phyloP scores from a whole-genome alignment of 2,888 invertebrate genomes.

The Adelphocoris suturalis region DNA sequence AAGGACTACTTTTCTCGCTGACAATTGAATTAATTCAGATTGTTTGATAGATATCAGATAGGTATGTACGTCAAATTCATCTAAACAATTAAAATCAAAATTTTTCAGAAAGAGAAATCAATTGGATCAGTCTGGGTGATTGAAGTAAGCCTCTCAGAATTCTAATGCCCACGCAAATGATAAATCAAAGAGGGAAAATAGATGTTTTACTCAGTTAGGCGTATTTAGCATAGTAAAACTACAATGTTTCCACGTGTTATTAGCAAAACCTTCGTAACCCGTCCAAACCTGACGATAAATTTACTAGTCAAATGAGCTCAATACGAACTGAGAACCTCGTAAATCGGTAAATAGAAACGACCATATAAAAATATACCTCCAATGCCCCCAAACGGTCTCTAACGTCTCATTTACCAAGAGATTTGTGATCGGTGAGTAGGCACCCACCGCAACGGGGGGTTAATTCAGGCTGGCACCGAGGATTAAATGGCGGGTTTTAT shows the following conservation, averaged over 20 bases:
- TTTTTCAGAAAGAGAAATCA: too few relatives aligned
- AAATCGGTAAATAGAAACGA: neutral
- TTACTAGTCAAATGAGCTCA: neutral
- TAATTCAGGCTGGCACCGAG: constrained; percentile 27
- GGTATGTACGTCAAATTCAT: too few relatives aligned
- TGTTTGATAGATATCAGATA: too few relatives aligned
- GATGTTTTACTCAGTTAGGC: too few relatives aligned
- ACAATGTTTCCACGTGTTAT: neutral
- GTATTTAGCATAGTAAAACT: neutral
- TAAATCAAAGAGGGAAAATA: too few relatives aligned
- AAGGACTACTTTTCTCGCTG: too few relatives aligned
- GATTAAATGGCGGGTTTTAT: neutral
- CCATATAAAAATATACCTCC: neutral
- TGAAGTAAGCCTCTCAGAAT: too few relatives aligned
- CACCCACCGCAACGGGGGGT: neutral
- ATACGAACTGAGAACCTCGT: neutral
- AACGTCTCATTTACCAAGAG: constrained; percentile 13
- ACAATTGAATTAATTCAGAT: too few relatives aligned
- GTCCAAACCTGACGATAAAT: neutral
- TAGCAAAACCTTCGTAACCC: neutral
- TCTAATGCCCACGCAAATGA: too few relatives aligned
- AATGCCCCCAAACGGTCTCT: neutral
- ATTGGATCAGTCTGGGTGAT: too few relatives aligned
- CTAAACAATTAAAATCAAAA: too few relatives aligned
- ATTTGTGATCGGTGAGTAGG: neutral